Evolutionary conservation across 2,797 vertebrate species (phyloP).

Genomic region (Scyliorhinus canicula): DNA sequence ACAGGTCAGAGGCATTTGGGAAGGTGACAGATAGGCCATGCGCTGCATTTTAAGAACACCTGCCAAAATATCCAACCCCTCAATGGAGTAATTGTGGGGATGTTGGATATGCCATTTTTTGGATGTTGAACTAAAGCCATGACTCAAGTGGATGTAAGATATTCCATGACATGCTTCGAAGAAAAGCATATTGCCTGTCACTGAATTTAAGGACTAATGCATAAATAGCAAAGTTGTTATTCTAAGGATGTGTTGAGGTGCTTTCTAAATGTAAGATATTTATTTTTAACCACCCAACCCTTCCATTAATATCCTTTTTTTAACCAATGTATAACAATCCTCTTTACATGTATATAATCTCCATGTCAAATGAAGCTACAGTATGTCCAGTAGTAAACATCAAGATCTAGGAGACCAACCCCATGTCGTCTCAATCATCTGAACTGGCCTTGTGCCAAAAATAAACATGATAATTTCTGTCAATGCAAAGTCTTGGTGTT

Average conservation of each 20-base stretch:
- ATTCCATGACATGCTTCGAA: neutral
- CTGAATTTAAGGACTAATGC: neutral
- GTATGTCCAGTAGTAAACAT: neutral
- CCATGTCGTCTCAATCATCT: neutral
- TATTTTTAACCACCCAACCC: neutral
- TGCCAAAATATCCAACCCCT: too few relatives aligned
- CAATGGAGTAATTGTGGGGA: neutral
- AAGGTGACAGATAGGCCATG: too few relatives aligned
- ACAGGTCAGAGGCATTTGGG: too few relatives aligned
- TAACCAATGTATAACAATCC: neutral
- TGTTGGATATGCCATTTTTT: neutral
- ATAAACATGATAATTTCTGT: neutral
- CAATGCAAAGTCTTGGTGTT: neutral
- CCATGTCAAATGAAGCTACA: neutral
- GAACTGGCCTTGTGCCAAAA: neutral
- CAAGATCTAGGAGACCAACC: neutral
- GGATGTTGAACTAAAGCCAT: neutral
- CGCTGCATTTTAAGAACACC: too few relatives aligned
- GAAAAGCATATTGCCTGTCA: neutral
- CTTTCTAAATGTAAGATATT: neutral
- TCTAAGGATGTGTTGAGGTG: neutral
- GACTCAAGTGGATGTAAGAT: neutral
- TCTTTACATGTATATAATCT: neutral
- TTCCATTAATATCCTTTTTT: neutral
- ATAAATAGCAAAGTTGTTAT: neutral